Evolutionary conservation across 2,888 invertebrate species (phyloP), one percentile per base, ranked within the genome.

Genomic region (Odontomyia ornata): DNA sequence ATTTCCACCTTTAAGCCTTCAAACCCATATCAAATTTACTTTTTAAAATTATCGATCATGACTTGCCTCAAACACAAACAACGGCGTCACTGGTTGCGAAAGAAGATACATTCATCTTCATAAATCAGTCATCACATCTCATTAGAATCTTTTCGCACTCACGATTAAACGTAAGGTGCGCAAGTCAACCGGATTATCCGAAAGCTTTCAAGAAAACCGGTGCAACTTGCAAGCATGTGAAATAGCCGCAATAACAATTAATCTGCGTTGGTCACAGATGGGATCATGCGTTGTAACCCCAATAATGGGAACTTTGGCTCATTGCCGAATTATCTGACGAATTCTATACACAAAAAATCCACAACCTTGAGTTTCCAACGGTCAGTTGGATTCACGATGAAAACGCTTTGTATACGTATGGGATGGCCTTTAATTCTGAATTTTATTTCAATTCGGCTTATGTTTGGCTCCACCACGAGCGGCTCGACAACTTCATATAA

Each of bases 311-410:
- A 30, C 23, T 64, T 64, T 18, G 23, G 25, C 23, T 28, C 64
- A 30, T 64, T 23, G 30, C n/a, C 30, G 64, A 64, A 30, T 7
- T 11, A 64, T 64, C 13, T 30, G 65, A 65, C n/a, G 36, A 43
- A 65, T 65, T 65, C 28, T 64, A 43, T 36, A 65, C n/a, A 65
- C 62, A 28, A 62, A 18, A 30, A 36, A 36, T 36, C 65, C 21
- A 60, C 73, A 73, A 25, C 73, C 73, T 73, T 73, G 73, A 73
- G 43, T 73, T 72, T 73, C 60, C 73, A 60, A 18, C 36, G 60
- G 57, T 23, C 57, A 36, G 36, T 36, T 23, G 36, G 57, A 13
- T 21, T 15, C 23, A 23, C 15, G 36, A 1, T 36, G 60, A 73
- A 73, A 73, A 73, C 13, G 36, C 23, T 60, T 73, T 73, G 27